Percentiles rank a stretch among this genome's conserved stretches.
Conservation (phyloP, 2,797 vertebrate species). For the Clarias fuscus region DNA sequence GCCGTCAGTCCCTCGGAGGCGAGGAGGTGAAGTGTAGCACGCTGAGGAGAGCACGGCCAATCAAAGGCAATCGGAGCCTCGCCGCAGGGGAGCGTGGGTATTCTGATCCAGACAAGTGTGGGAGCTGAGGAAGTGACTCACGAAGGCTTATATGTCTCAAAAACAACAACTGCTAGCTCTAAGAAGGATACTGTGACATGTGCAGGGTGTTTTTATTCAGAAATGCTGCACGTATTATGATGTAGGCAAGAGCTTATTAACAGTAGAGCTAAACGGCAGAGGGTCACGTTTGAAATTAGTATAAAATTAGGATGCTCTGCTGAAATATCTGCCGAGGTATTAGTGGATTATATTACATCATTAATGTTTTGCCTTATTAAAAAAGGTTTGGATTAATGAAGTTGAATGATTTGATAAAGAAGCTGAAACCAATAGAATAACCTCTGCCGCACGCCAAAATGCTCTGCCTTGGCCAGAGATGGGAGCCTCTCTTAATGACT, state of each 20-base stretch:
- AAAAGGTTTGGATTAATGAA: background rate
- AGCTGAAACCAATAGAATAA: too few relatives aligned
- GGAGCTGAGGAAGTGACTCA: slow-evolving; percentile 21
- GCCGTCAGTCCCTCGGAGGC: slow-evolving; percentile 21
- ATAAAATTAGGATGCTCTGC: background rate
- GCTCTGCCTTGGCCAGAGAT: too few relatives aligned
- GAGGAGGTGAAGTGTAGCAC: slow-evolving; percentile 22
- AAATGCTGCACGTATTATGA: too few relatives aligned
- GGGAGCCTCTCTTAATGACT: too few relatives aligned
- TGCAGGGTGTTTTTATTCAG: background rate
- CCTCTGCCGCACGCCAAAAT: too few relatives aligned
- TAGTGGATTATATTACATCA: background rate
- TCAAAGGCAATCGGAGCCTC: slow-evolving; percentile 39
- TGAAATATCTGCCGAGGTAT: too few relatives aligned
- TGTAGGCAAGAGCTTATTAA: too few relatives aligned
- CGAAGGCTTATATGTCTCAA: slow-evolving; percentile 16
- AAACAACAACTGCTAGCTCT: background rate
- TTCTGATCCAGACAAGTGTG: slow-evolving; percentile 27
- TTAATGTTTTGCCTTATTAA: background rate
- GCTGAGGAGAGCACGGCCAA: slow-evolving; percentile 26
- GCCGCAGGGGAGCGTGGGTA: slow-evolving; percentile 31
- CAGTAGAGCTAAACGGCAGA: background rate
- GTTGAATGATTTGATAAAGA: background rate
- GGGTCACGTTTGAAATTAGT: background rate
- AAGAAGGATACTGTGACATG: background rate